Evolutionary conservation across 2,888 invertebrate species (phyloP), one percentile per base, ranked within the genome.

Genomic region (Halocaridina rubra): DNA sequence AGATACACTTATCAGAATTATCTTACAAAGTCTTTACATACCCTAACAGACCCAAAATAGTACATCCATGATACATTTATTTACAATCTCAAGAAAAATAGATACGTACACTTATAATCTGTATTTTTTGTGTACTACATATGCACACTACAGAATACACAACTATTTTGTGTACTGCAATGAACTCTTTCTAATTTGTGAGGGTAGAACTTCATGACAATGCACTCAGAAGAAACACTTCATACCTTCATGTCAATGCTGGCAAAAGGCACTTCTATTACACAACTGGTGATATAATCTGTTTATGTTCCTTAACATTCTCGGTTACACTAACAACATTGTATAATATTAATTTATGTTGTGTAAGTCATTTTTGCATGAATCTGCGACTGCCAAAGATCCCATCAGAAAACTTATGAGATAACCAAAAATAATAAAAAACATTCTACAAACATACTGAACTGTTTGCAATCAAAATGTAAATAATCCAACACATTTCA

Each of bases 11-110:
- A 84, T 78, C 72, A 72, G 72, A 80, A 80, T 82, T 84, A 84
- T 79, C 84, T 84, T 84, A 79, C 84, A 84, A 84, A 79, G 75
- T 84, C 79, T 84, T 84, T 79, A 84, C 84, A 84, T 80, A 84
- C 84, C 79, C 79, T 84, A 75, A 79, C 71, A 75, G 84, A 84
- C 84, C 84, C 84, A 84, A 84, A 84, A 84, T 84, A 79, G 78
- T 84, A 84, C 84, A 84, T 74, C 79, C 84, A 84, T 80, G 75
- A 84, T 84, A 53, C 53, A 53, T 75, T 74, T 84, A 84, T 84
- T 71, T 84, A 84, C 84, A 84, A 53, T 84, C 79, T 84, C 84
- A 84, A 80, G 84, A 84, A 84, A 84, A 84, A 84, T 84, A 79
- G 79, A 67, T 84, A 84, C 79, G 75, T 80, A 84, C 84, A 84